phyloP scores from a whole-genome alignment of 2,888 invertebrate species.

The Platypus cylindrus region DNA sequence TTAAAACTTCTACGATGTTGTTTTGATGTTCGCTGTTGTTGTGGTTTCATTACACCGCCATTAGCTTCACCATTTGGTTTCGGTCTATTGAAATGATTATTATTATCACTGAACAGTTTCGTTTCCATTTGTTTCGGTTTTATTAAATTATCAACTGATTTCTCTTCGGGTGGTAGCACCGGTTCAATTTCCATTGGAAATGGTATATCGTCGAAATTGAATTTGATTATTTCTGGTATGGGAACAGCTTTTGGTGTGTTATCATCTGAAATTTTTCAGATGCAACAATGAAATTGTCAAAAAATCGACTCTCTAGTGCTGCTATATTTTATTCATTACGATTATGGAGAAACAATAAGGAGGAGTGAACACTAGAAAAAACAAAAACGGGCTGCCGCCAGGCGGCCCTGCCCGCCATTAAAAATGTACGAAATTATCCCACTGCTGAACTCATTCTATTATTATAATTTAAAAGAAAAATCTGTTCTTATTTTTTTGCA shows the following conservation, averaged over 20 bases:
- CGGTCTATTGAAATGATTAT: conserved; percentile 10
- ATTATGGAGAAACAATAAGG: no score
- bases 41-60: conserved; percentile 15
- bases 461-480: no score
- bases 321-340: no score
- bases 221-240: conserved; percentile 8
- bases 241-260: conserved; percentile 20
- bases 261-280: conserved; percentile 12
- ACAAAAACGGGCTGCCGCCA: no score
- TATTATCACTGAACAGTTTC: conserved; percentile 27
- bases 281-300: no score
- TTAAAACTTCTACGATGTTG: conserved; percentile 24
- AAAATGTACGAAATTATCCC: no score
- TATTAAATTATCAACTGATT: conserved; percentile 29
- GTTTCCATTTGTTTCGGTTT: conserved; percentile 30
- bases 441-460: no score
- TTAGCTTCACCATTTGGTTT: conserved; percentile 4
- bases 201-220: conserved; percentile 10
- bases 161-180: conserved; percentile 12
- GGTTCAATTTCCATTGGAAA: conserved; percentile 11
- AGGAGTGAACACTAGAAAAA: no score
- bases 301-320: no score
- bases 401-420: no score
- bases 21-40: conserved; percentile 18
- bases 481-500: no score